Conservation (phyloP, 2,113 vertebrate genomes). For the Petaurus breviceps region DNA sequence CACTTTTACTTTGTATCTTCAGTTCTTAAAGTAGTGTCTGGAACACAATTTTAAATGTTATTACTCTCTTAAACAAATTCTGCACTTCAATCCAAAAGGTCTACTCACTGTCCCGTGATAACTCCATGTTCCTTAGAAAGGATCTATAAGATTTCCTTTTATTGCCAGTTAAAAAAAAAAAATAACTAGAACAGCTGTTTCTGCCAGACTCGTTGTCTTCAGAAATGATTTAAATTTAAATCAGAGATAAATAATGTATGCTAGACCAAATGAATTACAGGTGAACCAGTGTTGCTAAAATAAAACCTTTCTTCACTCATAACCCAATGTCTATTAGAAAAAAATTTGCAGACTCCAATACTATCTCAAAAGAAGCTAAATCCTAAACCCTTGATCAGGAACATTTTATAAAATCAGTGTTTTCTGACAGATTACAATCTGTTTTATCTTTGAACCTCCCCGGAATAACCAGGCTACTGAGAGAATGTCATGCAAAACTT, state of each 20-base stretch:
- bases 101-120: background rate
- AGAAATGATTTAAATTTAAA: background rate
- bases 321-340: background rate
- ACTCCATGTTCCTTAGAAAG: background rate
- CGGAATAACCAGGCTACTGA: conserved; percentile 7
- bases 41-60: background rate
- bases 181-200: background rate
- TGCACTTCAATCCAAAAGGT: no score
- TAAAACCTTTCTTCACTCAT: background rate
- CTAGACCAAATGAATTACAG: background rate
- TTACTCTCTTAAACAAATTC: background rate
- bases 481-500: conserved; percentile 14
- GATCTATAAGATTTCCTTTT: background rate
- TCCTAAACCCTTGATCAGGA: background rate
- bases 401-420: background rate
- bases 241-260: background rate
- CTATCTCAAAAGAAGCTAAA: background rate
- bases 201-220: background rate
- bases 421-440: background rate
- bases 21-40: background rate
- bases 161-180: background rate
- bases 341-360: background rate
- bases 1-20: background rate
- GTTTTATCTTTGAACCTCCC: background rate
- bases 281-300: conserved; percentile 1